phyloP scores from a whole-genome alignment of 1,140 invertebrate genomes.

The Cotesia chilonis region DNA sequence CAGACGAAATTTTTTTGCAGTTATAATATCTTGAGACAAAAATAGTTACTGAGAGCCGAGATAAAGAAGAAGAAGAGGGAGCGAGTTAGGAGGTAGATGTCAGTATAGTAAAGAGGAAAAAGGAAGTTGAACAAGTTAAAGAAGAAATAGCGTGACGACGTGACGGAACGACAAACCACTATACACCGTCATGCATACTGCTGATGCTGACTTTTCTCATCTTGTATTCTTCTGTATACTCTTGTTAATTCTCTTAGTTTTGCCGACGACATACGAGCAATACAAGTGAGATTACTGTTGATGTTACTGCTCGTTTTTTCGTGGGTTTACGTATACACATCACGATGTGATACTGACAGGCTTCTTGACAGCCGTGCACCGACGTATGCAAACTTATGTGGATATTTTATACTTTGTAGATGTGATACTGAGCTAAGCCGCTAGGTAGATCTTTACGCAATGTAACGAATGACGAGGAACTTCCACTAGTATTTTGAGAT shows the following conservation, averaged over 20 bases:
- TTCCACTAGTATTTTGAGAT: no score
- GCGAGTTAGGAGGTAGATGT: background rate
- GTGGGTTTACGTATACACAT: background rate
- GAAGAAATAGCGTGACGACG: constrained; percentile 39
- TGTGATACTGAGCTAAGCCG: background rate
- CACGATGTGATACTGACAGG: constrained; percentile 28
- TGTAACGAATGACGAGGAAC: constrained; percentile 19
- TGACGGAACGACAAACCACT: constrained; percentile 43
- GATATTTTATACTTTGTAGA: constrained; percentile 35
- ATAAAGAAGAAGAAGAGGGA: background rate
- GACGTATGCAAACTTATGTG: constrained; percentile 11
- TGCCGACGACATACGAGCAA: background rate
- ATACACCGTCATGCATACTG: background rate
- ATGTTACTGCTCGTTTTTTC: background rate
- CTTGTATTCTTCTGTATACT: constrained; percentile 2
- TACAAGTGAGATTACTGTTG: background rate
- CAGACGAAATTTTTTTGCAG: constrained; percentile 1
- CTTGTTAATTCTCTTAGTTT: background rate
- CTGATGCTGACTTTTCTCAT: constrained; percentile 18
- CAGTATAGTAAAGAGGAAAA: constrained; percentile 11
- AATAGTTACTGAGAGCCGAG: background rate
- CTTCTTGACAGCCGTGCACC: constrained; percentile 32
- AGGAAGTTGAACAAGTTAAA: constrained; percentile 41
- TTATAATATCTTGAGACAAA: no score
- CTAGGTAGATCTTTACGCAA: constrained; percentile 17